A percentile compares a stretch with the other conserved stretches of the same genome.
Conservation (phyloP, 2,797 vertebrate genomes). For the Hippopotamyrus pictus region DNA sequence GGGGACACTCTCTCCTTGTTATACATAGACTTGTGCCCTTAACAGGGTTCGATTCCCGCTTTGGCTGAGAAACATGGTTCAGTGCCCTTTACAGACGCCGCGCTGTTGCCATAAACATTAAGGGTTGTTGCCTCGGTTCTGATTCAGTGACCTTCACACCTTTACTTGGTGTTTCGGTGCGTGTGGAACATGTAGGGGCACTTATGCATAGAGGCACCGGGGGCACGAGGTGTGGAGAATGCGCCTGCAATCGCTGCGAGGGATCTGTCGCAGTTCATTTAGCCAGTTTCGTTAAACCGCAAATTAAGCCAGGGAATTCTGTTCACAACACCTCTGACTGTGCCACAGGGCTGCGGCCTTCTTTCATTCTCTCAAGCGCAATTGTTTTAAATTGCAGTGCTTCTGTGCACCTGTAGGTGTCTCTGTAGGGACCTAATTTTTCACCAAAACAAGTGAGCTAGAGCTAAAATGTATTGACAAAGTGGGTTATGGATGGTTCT, state of each 20-base stretch:
- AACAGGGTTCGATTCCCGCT: neutral
- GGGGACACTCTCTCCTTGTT: conserved; percentile 3
- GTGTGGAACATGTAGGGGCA: conserved; percentile 5
- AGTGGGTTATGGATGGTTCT: neutral
- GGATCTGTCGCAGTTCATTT: conserved; percentile 15
- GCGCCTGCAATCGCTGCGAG: neutral
- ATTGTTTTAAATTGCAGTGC: neutral
- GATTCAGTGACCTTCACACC: conserved; percentile 21
- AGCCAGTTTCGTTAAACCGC: conserved; percentile 7
- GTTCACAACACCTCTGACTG: neutral
- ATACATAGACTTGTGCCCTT: neutral
- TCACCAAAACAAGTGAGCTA: neutral
- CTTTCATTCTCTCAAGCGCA: neutral
- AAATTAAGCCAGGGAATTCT: conserved; percentile 18
- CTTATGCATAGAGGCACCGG: conserved; percentile 2
- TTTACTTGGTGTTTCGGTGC: conserved; percentile 14
- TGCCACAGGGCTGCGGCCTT: neutral
- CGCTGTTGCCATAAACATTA: conserved; percentile 13
- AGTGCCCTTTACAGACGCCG: neutral
- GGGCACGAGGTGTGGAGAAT: neutral
- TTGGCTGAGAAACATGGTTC: neutral
- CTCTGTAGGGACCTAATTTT: neutral
- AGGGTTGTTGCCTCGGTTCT: conserved; percentile 11
- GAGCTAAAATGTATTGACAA: neutral
- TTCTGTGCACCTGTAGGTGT: neutral